phyloP scores from a whole-genome alignment of 2,888 invertebrate genomes.

The Rhopalosiphum nymphaeae region DNA sequence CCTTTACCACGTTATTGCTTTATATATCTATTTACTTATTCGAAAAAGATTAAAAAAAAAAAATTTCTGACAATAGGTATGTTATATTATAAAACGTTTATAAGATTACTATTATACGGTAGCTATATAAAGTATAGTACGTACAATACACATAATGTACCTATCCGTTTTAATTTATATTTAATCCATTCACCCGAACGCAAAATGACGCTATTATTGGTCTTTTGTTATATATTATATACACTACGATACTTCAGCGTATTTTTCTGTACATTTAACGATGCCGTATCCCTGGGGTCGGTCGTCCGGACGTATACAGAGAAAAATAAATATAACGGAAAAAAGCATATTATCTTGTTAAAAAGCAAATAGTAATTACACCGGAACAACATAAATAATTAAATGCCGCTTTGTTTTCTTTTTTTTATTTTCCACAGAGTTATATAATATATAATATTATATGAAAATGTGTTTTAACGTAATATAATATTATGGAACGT shows the following conservation, averaged over 20 bases:
- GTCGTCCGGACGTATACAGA: not conserved
- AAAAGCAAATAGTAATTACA: slow-evolving; percentile 30
- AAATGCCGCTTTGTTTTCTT: not conserved
- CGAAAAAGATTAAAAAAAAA: not conserved
- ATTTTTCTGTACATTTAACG: slow-evolving; percentile 23
- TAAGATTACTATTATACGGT: not conserved
- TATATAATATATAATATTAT: not conserved
- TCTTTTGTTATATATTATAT: slow-evolving; percentile 17
- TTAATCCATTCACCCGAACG: not conserved
- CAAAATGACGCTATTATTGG: slow-evolving; percentile 13
- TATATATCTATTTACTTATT: not conserved
- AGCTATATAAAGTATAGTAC: not conserved
- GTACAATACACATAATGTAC: not conserved
- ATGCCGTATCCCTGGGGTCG: not conserved
- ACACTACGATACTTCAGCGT: not conserved
- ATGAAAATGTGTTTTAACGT: not conserved
- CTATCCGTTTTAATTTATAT: not conserved
- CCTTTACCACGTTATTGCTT: not conserved
- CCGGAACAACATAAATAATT: slow-evolving; percentile 27
- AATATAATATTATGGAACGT: not conserved
- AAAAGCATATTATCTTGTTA: slow-evolving; percentile 14
- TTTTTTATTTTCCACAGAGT: not conserved
- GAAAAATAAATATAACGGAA: not conserved
- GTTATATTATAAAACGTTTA: not conserved
- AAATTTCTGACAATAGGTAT: not conserved